Base-by-base conservation (phyloP, 2,797 vertebrate genomes). In the Petrocephalus schoutedeni region DNA sequence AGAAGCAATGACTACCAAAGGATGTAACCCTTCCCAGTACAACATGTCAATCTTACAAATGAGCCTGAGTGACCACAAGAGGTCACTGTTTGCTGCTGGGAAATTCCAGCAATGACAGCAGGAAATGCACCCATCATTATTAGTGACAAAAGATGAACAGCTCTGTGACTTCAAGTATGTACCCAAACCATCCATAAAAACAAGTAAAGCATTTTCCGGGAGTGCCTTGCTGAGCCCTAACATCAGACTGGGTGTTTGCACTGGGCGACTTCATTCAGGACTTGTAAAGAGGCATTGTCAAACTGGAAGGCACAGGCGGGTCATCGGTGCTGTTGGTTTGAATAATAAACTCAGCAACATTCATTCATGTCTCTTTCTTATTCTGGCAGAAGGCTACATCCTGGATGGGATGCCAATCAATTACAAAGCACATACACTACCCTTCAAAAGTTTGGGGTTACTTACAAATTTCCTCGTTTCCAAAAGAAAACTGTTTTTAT, bases 61-160 rank as follows among this genome's bases (percentile, higher is more conserved):
- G 53, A 53, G 51, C 49, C 23, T 14, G 10, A 58, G 54, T 23
- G 36, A 82, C 87, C 74, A 82, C 54, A 49, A 82, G 87, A 61
- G 87, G 87, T 82, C 87, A 87, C 41, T 87, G 87, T 87, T 49
- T 19, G 54, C 87, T 45, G 49, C 16, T 74, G 41, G 51, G 10
- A 53, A 53, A 51, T 49, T 49, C 21, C 49, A 83, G n/a, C 9
- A 53, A 51, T 21, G 51, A 5, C 21, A 12, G n/a, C 45, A n/a
- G 4, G 21, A 67, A 21, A 53, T 36, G 16, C 0, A 56, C 8
- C 45, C 45, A 61, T 41, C 41, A 14, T 10, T 28, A 19, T 71
- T 6, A 87, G 59, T 28, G 61, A 87, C 51, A 12, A 74, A 32
- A 74, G 28, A 54, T 36, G 54, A 64, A 16, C 23, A 23, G 67